Base-by-base conservation (phyloP, 2,888 invertebrate species). In the Eristalis tenax region DNA sequence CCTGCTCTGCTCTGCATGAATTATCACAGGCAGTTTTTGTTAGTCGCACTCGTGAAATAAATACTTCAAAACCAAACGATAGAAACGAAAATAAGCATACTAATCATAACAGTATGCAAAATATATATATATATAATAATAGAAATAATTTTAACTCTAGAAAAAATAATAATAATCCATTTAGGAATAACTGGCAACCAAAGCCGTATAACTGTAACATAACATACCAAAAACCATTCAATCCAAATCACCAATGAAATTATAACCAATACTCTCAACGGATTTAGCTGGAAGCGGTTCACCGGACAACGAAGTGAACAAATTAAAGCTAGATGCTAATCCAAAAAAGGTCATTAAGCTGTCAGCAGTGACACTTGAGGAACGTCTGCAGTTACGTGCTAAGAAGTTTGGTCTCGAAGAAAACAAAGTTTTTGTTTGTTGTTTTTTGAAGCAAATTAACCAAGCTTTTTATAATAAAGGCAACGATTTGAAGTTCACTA, bases 381-480 rank as follows among this genome's bases (percentile, higher is more conserved):
- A 95, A 59, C 94, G 96, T 87, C 91, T 97, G 78, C 97, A 97
- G 91, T 94, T 96, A 94, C 94, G 97, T 90, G 97, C 97, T 1
- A 96, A 97, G 90, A 95, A 97, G 90, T 97, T 97, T 94, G 97
- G 97, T 4, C 63, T 73, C 26, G 5, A 26, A 26, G 26, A 26
- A 28, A 28, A 28, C 28, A 28, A 3, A 3, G 26, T 3, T 5
- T 5, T 32, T 32, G 6, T 32, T 32, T 32, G 6, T 2, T 5
- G 6, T 32, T 6, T 4, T n/a, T n/a, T 32, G 8, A 32, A 32
- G 32, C 32, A 32, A 32, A 32, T 32, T 8, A 32, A 32, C 8
- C 32, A 32, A 32, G 32, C 10, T 5, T 28, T 28, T 28, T 28
- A 28, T 28, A 28, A 28, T 28, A 28, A 28, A 28, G 26, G 26